Evolutionary conservation across 2,888 invertebrate species (phyloP).

Genomic region (Zeuzera pyrina): DNA sequence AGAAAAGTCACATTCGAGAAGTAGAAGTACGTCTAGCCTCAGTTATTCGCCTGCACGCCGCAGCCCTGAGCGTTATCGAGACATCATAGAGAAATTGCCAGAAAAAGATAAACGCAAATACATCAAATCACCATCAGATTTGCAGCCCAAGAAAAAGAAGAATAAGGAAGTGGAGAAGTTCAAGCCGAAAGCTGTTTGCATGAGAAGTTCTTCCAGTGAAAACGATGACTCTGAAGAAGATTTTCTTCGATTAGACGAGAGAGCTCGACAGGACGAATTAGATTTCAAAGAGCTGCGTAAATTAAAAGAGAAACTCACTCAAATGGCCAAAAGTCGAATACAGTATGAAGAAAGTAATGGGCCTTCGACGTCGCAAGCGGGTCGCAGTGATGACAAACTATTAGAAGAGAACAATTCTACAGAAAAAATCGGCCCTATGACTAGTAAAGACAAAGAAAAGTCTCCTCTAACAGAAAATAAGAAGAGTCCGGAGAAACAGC

Average conservation of each 20-base stretch:
- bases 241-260: slow-evolving; percentile 62
- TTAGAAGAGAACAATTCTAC: background rate
- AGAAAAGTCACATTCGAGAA: slow-evolving; percentile 41
- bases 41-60: slow-evolving; percentile 80
- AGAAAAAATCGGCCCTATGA: slow-evolving; percentile 1
- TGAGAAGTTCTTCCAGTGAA: slow-evolving; percentile 75
- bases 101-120: slow-evolving; percentile 71
- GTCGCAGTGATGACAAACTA: slow-evolving; percentile 3
- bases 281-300: slow-evolving; percentile 77
- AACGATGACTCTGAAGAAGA: slow-evolving; percentile 72
- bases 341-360: slow-evolving; percentile 30
- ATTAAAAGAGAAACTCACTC: slow-evolving; percentile 77
- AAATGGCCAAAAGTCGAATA: slow-evolving; percentile 77
- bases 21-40: slow-evolving; percentile 69
- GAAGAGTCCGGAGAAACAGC: slow-evolving; percentile 15
- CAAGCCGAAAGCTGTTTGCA: slow-evolving; percentile 64
- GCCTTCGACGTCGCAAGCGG: slow-evolving; percentile 33
- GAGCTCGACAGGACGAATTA: slow-evolving; percentile 68
- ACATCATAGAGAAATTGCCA: slow-evolving; percentile 73
- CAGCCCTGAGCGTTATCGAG: slow-evolving; percentile 79
- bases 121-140: slow-evolving; percentile 53
- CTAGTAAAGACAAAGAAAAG: slow-evolving; percentile 1
- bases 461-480: slow-evolving; percentile 14
- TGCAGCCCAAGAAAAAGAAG: slow-evolving; percentile 43
- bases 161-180: slow-evolving; percentile 29